phyloP scores from a whole-genome alignment of 2,113 vertebrate species.

The Callaeas wilsoni region DNA sequence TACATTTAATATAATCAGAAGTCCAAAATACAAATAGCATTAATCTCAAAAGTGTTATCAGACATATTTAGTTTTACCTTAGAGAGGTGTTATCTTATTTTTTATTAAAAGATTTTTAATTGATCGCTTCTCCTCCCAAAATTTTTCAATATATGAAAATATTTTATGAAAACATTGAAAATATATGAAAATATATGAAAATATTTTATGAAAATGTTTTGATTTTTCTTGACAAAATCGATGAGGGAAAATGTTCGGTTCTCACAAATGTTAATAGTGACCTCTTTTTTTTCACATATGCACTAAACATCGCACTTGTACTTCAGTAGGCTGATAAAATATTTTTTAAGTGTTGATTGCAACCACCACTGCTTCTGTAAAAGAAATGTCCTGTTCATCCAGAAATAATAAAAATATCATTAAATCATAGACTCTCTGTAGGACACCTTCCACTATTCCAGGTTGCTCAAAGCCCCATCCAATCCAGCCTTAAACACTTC shows the following conservation, averaged over 20 bases:
- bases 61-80: not conserved
- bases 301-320: not conserved
- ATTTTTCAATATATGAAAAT: not conserved
- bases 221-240: not conserved
- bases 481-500: not conserved
- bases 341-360: not conserved
- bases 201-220: not conserved
- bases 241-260: not conserved
- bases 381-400: not conserved
- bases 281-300: not conserved
- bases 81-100: not conserved
- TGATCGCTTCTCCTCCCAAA: not conserved
- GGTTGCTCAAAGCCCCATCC: not conserved
- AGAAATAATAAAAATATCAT: not conserved
- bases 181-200: not conserved
- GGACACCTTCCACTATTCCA: not conserved
- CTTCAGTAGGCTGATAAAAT: not conserved
- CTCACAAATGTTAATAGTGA: not conserved
- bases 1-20: not conserved
- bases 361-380: not conserved
- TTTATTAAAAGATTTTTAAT: not conserved
- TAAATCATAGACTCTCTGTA: not conserved
- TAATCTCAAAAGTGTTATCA: not conserved
- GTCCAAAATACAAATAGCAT: not conserved
- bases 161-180: not conserved